Conservation (phyloP, 2,113 vertebrate genomes). For the Takifugu flavidus region DNA sequence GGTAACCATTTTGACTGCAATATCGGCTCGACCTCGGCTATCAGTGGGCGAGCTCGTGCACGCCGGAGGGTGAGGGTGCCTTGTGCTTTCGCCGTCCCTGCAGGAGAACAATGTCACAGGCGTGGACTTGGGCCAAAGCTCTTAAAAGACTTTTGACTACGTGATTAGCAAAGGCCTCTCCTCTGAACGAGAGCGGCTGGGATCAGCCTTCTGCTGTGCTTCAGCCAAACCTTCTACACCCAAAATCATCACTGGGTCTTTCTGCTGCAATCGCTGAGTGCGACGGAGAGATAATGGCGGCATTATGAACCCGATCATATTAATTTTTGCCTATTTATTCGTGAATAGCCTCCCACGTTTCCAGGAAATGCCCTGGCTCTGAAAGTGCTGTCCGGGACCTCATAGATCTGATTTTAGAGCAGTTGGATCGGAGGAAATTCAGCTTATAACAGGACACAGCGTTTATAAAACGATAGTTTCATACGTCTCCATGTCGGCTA, state of each 20-base stretch:
- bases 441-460: no score
- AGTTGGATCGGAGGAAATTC: no score
- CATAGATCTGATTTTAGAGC: no score
- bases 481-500: no score
- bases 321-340: no score
- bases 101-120: constrained; percentile 47
- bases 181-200: constrained; percentile 21
- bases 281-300: no score
- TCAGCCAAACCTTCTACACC: neutral
- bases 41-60: constrained; percentile 9
- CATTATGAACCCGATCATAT: no score
- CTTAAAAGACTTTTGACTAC: constrained; percentile 42
- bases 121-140: constrained; percentile 37
- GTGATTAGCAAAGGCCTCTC: constrained; percentile 49
- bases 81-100: constrained; percentile 1
- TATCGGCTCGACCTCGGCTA: constrained; percentile 12
- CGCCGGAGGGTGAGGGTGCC: constrained; percentile 7
- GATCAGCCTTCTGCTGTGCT: constrained; percentile 21
- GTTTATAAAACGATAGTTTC: no score
- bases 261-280: no score
- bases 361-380: no score
- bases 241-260: neutral
- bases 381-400: no score
- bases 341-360: no score
- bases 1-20: neutral